Base-by-base conservation (phyloP, 2,888 invertebrate species). In the Patella ulyssiponensis region DNA sequence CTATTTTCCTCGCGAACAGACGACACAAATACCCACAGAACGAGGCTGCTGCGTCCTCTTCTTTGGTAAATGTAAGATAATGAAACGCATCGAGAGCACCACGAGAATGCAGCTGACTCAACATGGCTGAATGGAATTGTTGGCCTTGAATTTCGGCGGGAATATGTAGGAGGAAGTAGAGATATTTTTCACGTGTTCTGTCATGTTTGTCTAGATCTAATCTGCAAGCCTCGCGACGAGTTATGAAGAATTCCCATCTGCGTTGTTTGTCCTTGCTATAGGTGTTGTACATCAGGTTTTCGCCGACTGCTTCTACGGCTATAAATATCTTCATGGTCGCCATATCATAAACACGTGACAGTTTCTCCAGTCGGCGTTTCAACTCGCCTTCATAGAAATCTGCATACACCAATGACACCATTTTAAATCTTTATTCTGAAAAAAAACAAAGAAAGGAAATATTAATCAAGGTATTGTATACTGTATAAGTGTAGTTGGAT, bases 241-340 rank as follows among this genome's bases (percentile, higher is more conserved):
- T 75, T 20, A 88, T 81, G 76, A 88, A 88, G 0, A 79, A 51
- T 58, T 87, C 86, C 88, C 88, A 88, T 9, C 83, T 80, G 15
- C 72, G 70, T 74, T 82, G 83, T 70, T 77, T 82, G 11, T 81
- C 83, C 20, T 81, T 77, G 75, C 82, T 83, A 74, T 84, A 87
- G 0, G 85, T 83, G 74, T 85, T 84, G 71, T 85, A 85, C 3
- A 87, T 86, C 44, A 82, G 69, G 15, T 80, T 82, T 71, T 87
- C 88, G 0, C 87, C 87, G 23, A 87, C 73, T 52, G 85, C 83
- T 78, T 88, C 88, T 53, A 88, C 87, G 23, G 84, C 83, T 54
- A 88, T 86, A 79, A 88, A 88, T 54, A 88, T 87, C 74, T 88
- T 88, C 88, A 88, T 88, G 12, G 88, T 88, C 2, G 86, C 83